Evolutionary conservation across 2,797 vertebrate species (phyloP), one percentile per base, ranked within the genome.

Genomic region (Ataeniobius toweri): DNA sequence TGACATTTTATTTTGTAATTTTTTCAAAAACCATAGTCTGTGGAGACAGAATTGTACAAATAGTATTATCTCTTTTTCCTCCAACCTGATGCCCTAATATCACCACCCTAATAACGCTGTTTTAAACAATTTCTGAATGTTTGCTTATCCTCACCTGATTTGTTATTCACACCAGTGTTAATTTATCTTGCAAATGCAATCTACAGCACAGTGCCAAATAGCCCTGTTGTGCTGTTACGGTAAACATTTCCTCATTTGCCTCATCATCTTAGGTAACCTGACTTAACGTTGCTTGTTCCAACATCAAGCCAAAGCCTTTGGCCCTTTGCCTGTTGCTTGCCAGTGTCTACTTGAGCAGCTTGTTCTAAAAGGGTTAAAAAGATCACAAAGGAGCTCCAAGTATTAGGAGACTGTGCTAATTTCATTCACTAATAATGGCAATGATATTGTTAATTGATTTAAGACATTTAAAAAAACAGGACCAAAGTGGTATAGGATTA

Each of bases 221-320:
- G 28, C 3, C 48, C 36, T 76, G 56, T 36, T 36, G 3, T 41
- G 14, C 51, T 39, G 12, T 46, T 22, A 46, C 6, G 6, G 44
- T 74, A 36, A 58, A 59, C 46, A 39, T 61, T 18, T 74, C 53
- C 44, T 61, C 10, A 41, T 39, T 73, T 10, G 28, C 77, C 53
- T n/a, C 1, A 4, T 65, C 63, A 68, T 51, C 71, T 22, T 20
- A 75, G 59, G 46, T 46, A 55, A 48, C 26, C 24, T 74, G 58
- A 71, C 31, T 50, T 72, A 13, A 74, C 36, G 0, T 63, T 56
- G 14, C 36, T 1, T 36, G 53, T 73, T 56, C 71, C 65, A 55
- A 83, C 77, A 77, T 65, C 55, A 69, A 18, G 31, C 70, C 56
- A 82, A 80, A 81, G 74, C 51, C 41, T 50, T 75, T 59, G 80